Conservation (phyloP, 2,888 invertebrate genomes). For the Melanargia galathea region DNA sequence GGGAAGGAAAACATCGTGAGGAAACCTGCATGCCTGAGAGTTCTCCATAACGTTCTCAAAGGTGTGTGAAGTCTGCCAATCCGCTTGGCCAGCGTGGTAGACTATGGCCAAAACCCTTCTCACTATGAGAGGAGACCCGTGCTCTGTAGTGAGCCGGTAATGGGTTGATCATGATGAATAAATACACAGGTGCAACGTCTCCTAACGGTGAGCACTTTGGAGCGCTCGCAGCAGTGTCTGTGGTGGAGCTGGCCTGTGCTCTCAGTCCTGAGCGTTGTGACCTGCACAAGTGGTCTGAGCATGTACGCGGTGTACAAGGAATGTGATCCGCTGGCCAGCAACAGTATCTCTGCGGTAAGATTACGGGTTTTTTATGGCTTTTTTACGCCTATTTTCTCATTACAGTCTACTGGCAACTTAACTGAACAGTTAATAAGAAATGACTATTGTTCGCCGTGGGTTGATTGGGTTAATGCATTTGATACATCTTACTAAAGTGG, state of each 20-base stretch:
- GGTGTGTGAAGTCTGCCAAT: too few relatives aligned
- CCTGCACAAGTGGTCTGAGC: conserved; percentile 89
- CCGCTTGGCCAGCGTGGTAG: too few relatives aligned
- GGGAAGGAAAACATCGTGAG: too few relatives aligned
- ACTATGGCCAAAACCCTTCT: too few relatives aligned
- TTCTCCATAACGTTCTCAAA: too few relatives aligned
- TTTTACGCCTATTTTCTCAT: neutral
- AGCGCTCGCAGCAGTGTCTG: conserved; percentile 86
- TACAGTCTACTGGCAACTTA: neutral
- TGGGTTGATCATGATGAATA: too few relatives aligned
- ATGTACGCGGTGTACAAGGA: conserved; percentile 91
- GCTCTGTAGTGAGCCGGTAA: too few relatives aligned
- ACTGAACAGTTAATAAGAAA: neutral
- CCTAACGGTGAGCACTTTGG: conserved; percentile 86
- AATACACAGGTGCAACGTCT: conserved; percentile 84
- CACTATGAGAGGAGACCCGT: neutral
- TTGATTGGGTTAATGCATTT: neutral
- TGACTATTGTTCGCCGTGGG: neutral
- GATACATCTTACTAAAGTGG: neutral
- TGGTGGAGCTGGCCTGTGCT: conserved; percentile 93
- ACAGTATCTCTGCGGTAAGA: conserved; percentile 82
- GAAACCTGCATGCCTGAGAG: too few relatives aligned
- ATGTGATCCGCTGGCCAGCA: conserved; percentile 89
- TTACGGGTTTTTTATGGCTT: neutral
- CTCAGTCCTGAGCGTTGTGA: conserved; percentile 86